Conservation (phyloP, 2,888 invertebrate genomes). For the Pandemis corylana region DNA sequence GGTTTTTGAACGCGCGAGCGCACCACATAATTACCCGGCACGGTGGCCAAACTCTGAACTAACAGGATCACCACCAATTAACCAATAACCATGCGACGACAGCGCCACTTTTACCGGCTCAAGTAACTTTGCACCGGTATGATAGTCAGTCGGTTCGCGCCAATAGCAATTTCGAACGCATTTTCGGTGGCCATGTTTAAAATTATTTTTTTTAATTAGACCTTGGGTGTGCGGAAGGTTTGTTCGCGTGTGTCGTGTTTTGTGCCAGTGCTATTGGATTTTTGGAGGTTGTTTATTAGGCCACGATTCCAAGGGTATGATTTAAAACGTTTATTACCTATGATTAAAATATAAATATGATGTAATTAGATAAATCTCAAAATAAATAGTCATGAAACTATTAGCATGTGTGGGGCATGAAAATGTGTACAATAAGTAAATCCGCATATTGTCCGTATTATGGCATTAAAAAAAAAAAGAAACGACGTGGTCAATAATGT, state of each 20-base stretch:
- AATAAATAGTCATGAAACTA: neutral
- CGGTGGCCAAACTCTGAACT: slow-evolving; percentile 13
- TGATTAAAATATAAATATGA: no score
- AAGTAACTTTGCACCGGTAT: slow-evolving; percentile 17
- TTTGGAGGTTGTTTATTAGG: slow-evolving; percentile 12
- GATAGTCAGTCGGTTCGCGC: slow-evolving; percentile 52
- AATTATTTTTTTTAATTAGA: slow-evolving; percentile 22
- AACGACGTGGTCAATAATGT: no score
- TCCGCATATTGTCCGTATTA: no score
- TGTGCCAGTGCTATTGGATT: slow-evolving; percentile 32
- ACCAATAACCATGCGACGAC: slow-evolving; percentile 10
- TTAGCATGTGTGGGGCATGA: no score
- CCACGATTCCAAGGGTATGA: slow-evolving; percentile 10
- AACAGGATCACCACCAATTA: slow-evolving; percentile 14
- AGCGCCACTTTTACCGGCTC: slow-evolving; percentile 21
- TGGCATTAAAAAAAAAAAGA: no score
- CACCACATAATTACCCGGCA: slow-evolving; percentile 13
- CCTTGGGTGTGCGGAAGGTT: slow-evolving; percentile 18
- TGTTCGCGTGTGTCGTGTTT: slow-evolving; percentile 29
- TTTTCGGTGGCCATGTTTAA: slow-evolving; percentile 37
- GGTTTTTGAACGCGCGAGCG: slow-evolving; percentile 44
- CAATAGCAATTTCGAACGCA: slow-evolving; percentile 49
- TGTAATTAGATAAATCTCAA: no score
- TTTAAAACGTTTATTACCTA: neutral
- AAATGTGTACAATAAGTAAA: no score